Evolutionary conservation across 1,140 invertebrate species (phyloP), one percentile per base, ranked within the genome.

Genomic region (Drosophila baimaii): DNA sequence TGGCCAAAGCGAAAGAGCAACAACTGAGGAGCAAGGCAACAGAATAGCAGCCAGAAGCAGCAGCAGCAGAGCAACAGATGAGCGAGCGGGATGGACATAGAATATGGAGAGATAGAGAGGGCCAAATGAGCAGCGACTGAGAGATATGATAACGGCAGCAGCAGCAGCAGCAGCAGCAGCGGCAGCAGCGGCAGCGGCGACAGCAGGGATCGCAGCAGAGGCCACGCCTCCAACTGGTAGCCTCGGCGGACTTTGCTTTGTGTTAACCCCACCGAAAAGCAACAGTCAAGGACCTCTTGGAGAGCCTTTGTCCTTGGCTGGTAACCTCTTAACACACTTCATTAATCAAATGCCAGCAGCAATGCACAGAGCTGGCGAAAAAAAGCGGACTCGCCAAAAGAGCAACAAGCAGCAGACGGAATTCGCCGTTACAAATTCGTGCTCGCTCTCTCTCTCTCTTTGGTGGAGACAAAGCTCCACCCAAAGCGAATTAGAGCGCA

Each of bases 241-340:
- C 74, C 33, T 35, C 35, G 17, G 21, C 33, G 17, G 44, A 25
- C 41, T 62, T 74, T 55, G n/a, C 17, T 43, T 39, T 56, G 33
- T 46, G 23, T 66, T 83, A 72, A 69, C 62, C 49, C 81, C 61
- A 81, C 33, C 35, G 29, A 33, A 52, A 52, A 52, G 35, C 51
- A 54, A 41, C 65, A 69, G 77, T 89, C 84, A 89, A 89, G 85
- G 84, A 89, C 84, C 65, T 65, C 84, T 73, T 68, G 33, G 47
- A 66, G 73, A 79, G 58, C 69, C 77, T 72, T 89, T 84, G 85
- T 90, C 84, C 84, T 89, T 89, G 85, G 70, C 75, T 74, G 72
- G 86, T 91, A 90, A 80, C 90, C 86, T 91, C 90, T 91, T 91
- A 91, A 91, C 90, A 91, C 90, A 91, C 81, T 91, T 91, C 90